Evolutionary conservation across 2,888 invertebrate genomes (phyloP).

Genomic region (Deilephila elpenor): DNA sequence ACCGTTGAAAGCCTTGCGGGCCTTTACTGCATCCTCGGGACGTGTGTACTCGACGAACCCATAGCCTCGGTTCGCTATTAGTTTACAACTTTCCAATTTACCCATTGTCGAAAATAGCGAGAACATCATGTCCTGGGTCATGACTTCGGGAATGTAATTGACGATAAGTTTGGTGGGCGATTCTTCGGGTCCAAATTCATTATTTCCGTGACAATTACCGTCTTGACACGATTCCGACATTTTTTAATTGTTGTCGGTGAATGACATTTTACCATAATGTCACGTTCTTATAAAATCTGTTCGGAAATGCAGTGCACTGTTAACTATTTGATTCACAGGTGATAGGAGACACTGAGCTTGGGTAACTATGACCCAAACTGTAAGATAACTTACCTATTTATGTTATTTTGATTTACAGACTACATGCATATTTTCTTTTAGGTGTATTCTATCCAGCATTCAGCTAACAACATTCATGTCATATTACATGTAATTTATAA

Average conservation of each 20-base stretch:
- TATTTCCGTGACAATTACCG: constrained; percentile 85
- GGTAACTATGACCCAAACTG: too few species aligned
- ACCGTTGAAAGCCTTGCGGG: constrained; percentile 82
- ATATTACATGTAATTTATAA: too few species aligned
- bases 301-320: constrained; percentile 50
- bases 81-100: constrained; percentile 84
- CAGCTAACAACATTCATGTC: too few species aligned
- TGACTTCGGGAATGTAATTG: constrained; percentile 85
- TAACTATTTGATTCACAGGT: too few species aligned
- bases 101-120: constrained; percentile 84
- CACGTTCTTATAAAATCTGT: constrained; percentile 61
- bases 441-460: too few species aligned
- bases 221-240: constrained; percentile 86
- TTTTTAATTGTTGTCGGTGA: constrained; percentile 85
- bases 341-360: too few species aligned
- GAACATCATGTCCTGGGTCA: constrained; percentile 85
- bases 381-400: too few species aligned
- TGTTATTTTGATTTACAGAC: too few species aligned
- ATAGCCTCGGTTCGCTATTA: constrained; percentile 84
- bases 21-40: constrained; percentile 81
- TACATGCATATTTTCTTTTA: too few species aligned
- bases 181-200: constrained; percentile 83
- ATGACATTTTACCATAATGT: constrained; percentile 80
- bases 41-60: constrained; percentile 83
- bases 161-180: constrained; percentile 85